Base-by-base conservation (phyloP, 1,140 invertebrate genomes). In the Bombus breviceps region DNA sequence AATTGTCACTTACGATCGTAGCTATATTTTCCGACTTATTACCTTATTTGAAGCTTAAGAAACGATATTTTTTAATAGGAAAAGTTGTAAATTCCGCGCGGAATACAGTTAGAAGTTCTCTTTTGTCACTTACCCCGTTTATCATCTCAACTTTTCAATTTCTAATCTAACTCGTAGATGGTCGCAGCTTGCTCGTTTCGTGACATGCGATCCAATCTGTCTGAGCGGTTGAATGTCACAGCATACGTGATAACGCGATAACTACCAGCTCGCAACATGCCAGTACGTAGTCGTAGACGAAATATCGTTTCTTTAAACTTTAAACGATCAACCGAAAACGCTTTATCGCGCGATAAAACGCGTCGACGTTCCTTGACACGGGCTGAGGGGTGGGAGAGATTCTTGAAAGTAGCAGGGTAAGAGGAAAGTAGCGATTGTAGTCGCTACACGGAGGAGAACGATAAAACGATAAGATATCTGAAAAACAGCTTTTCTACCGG, bases 401-500 rank as follows among this genome's bases (percentile, higher is more conserved):
- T 66, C 37, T 76, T 59, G 66, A 62, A 71, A 71, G 57, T 2
- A 25, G 22, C 15, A 25, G 10, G 25, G 43, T 18, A 53, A 71
- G 57, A 15, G 59, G 59, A 37, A n/a, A 47, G 34, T 74, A 12
- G 37, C 53, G 74, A 90, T 86, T 81, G 69, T 64, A 72, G 64
- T 62, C 15, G 64, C 43, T 78, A 81, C 57, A 80, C 69, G 69
- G 47, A 47, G 77, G 37, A 53, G 59, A 32, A 68, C 78, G 92
- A 93, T 92, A 93, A 89, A 92, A 74, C 85, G 93, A 94, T 94
- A 94, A 94, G 92, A 91, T 94, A 93, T 90, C 86, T 92, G 91
- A 91, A 93, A 93, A 94, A 92, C 92, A 93, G 90, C 89, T 92
- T 93, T 91, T 69, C 74, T 88, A 64, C 81, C 75, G 79, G 66